phyloP scores from a whole-genome alignment of 1,140 invertebrate species.

The Heliconius hermathena region DNA sequence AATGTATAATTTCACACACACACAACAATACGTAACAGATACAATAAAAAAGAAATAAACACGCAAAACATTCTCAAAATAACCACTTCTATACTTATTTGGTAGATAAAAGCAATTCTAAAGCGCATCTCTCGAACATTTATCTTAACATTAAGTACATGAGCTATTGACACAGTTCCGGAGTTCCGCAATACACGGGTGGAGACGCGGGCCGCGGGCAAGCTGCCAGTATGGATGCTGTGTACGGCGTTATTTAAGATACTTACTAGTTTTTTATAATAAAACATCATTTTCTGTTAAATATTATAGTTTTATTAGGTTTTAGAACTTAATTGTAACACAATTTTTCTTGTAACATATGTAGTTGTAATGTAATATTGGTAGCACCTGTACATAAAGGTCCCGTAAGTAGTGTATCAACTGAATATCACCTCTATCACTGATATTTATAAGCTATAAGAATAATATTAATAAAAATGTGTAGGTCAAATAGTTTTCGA shows the following conservation, averaged over 20 bases:
- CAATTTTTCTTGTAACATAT: too few relatives aligned
- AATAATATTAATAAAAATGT: too few relatives aligned
- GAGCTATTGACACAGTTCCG: conserved; percentile 24
- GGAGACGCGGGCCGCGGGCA: conserved; percentile 27
- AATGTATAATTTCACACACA: too few relatives aligned
- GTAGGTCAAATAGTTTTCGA: too few relatives aligned
- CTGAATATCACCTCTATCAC: too few relatives aligned
- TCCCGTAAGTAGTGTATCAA: too few relatives aligned
- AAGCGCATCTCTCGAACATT: conserved; percentile 16
- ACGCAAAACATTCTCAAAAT: not conserved
- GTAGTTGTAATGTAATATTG: too few relatives aligned
- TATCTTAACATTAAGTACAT: conserved; percentile 24
- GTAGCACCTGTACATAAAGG: too few relatives aligned
- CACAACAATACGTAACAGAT: not conserved
- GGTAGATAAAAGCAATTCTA: conserved; percentile 18
- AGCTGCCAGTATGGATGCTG: conserved; percentile 16
- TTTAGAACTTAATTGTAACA: too few relatives aligned
- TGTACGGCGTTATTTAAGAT: conserved; percentile 1
- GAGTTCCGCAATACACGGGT: conserved; percentile 18
- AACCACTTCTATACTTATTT: not conserved
- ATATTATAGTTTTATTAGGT: too few relatives aligned
- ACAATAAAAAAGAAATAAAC: not conserved
- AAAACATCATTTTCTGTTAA: not conserved
- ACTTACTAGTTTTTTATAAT: not conserved
- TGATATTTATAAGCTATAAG: too few relatives aligned